Percentiles rank a stretch among this genome's conserved stretches.
These are phyloP conservation scores for Amblyornis subalaris DNA, from an alignment of 2,113 vertebrate genomes.

Conservation along the genomic window DNA sequence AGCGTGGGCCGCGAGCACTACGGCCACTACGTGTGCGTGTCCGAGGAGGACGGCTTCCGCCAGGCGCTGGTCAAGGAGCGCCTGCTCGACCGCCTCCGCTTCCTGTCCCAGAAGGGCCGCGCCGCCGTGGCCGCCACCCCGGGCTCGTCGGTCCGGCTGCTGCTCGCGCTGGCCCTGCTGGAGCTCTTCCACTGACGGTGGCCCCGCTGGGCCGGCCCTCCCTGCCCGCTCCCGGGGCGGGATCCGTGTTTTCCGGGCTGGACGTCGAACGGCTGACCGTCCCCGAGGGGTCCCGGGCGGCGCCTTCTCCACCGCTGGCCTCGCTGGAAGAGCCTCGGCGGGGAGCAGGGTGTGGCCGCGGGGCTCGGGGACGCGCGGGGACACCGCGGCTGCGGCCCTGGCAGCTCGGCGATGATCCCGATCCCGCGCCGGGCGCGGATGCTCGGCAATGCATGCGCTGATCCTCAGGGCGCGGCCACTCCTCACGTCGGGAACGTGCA, in stretches of 20 bases:
- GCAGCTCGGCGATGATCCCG: not conserved
- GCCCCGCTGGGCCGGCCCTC: not conserved
- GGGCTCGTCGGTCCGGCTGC: conserved; percentile 31
- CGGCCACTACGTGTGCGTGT: conserved; percentile 67
- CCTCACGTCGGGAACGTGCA: conserved; percentile 34
- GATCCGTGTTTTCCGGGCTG: not conserved
- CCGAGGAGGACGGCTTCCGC: conserved; percentile 65
- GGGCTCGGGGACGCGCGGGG: not conserved
- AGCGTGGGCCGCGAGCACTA: conserved; percentile 59
- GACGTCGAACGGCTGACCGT: not conserved
- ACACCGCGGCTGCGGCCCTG: not conserved
- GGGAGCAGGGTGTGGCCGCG: not conserved
- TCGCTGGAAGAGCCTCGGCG: not conserved
- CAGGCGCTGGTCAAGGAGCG: conserved; percentile 61
- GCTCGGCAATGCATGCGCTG: not conserved
- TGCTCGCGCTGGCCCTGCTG: not conserved
- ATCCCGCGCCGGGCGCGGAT: not conserved
- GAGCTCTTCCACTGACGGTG: conserved; percentile 49
- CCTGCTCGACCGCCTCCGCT: conserved; percentile 22
- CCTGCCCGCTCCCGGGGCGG: not conserved
- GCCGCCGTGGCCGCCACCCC: not conserved
- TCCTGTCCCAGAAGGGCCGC: not conserved
- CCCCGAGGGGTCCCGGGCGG: not conserved
- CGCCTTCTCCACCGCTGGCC: not conserved
- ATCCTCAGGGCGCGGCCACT: not conserved